phyloP scores from a whole-genome alignment of 2,888 invertebrate species.

The Scaptomyza parva region DNA sequence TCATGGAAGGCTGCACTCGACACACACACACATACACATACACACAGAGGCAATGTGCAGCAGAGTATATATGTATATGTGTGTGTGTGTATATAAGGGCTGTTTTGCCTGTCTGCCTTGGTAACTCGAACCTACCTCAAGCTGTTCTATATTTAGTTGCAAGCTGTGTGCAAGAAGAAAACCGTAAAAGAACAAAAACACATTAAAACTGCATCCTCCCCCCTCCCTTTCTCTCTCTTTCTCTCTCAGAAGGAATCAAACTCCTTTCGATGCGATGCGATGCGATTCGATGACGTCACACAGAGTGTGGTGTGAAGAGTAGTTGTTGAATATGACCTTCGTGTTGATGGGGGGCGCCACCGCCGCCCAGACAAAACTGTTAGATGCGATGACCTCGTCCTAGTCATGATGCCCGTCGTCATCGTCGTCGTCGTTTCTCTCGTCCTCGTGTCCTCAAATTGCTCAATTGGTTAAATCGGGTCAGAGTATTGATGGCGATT shows the following conservation, averaged over 20 bases:
- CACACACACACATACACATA: slow-evolving; percentile 13
- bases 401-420: slow-evolving; percentile 11
- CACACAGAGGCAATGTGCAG: slow-evolving; percentile 21
- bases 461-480: slow-evolving; percentile 35
- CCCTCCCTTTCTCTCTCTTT: too few relatives aligned
- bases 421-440: background rate
- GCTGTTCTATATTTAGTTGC: slow-evolving; percentile 76
- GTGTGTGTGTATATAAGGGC: slow-evolving; percentile 35
- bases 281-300: background rate
- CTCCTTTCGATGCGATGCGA: background rate
- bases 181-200: slow-evolving; percentile 14
- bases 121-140: slow-evolving; percentile 76
- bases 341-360: background rate
- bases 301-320: background rate
- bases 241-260: background rate
- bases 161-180: slow-evolving; percentile 1
- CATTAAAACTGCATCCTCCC: slow-evolving; percentile 12
- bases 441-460: slow-evolving; percentile 19
- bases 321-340: background rate
- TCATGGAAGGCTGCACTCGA: slow-evolving; percentile 61
- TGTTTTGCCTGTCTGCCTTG: slow-evolving; percentile 27
- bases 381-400: background rate
- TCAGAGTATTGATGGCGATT: slow-evolving; percentile 43
- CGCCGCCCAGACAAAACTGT: background rate
- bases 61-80: background rate